phyloP scores from a whole-genome alignment of 2,113 vertebrate species.

The Alligator sinensis region DNA sequence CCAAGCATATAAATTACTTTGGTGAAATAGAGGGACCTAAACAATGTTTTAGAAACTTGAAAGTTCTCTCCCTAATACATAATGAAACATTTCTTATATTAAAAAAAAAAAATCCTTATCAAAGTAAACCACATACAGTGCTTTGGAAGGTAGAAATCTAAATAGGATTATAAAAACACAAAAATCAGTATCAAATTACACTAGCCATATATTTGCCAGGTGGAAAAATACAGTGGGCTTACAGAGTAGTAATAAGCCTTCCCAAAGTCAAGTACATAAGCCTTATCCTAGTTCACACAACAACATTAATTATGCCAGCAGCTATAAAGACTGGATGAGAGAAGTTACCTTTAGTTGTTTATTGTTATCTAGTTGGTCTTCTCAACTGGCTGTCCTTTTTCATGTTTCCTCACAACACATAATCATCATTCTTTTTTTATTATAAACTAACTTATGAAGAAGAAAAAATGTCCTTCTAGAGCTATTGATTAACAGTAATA shows the following conservation, averaged over 20 bases:
- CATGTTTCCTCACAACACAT: not conserved
- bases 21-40: rapidly evolving
- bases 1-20: not conserved
- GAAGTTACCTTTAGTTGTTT: not conserved
- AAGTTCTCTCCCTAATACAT: not conserved
- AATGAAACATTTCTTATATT: rapidly evolving
- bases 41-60: not conserved
- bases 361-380: not conserved
- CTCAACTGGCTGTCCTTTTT: not conserved
- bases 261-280: not conserved
- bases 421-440: not conserved
- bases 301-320: not conserved
- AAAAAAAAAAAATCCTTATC: not conserved
- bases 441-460: not conserved
- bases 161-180: not conserved
- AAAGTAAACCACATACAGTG: not conserved
- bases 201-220: not conserved
- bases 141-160: not conserved
- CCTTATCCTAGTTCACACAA: not conserved
- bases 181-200: not conserved
- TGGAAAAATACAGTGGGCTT: not conserved
- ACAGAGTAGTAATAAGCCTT: not conserved
- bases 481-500: not conserved
- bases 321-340: not conserved
- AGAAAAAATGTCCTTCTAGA: not conserved